These are phyloP conservation scores for Papilio protenor DNA, from an alignment of 2,888 invertebrate genomes.

Conservation along the genomic window DNA sequence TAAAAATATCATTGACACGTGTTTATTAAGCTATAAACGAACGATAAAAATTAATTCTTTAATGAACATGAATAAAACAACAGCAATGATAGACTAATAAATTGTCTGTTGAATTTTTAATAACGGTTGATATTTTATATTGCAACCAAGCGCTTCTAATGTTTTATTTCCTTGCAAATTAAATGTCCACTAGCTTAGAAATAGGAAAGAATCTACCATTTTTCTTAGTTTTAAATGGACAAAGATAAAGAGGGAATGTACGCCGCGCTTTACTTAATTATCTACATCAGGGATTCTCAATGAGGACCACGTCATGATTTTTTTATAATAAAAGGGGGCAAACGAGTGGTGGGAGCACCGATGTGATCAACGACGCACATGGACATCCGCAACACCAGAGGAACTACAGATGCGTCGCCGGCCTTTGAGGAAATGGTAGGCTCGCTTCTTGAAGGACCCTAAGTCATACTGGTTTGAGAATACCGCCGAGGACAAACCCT, in stretches of 20 bases:
- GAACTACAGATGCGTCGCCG: no score
- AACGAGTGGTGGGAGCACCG: no score
- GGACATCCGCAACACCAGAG: no score
- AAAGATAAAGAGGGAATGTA: not conserved
- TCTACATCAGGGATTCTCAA: not conserved
- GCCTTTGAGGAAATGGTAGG: no score
- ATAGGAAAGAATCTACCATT: not conserved
- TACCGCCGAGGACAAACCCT: no score
- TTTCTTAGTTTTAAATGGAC: not conserved
- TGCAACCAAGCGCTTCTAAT: not conserved
- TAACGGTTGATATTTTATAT: not conserved
- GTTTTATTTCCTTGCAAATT: not conserved
- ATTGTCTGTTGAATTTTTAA: not conserved
- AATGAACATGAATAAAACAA: constrained; percentile 17
- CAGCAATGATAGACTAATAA: not conserved
- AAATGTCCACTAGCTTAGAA: not conserved
- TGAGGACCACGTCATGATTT: no score
- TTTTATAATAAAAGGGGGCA: no score
- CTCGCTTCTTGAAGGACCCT: no score
- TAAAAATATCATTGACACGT: constrained; percentile 12
- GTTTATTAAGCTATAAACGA: constrained; percentile 14
- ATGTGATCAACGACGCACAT: no score
- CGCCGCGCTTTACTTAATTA: not conserved
- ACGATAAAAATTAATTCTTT: not conserved
- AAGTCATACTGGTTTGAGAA: no score